Conservation (phyloP, 2,113 vertebrate genomes). For the Leptobrachium leishanense region DNA sequence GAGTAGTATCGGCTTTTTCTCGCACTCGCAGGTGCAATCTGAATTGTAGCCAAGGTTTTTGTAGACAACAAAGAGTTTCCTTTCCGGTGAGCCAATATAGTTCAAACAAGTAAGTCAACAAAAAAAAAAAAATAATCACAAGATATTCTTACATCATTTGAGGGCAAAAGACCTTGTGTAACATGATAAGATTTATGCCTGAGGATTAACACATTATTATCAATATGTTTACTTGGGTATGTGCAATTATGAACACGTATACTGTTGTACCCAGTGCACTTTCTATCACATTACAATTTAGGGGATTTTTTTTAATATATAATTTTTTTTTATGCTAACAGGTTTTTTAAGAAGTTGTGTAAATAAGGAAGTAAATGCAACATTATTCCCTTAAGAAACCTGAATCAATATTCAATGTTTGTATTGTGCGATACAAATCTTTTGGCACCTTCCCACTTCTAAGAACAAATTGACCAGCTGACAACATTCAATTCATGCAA, state of each 20-base stretch:
- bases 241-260: constrained; percentile 5
- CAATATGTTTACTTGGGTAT: constrained; percentile 13
- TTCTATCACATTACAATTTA: constrained; percentile 2
- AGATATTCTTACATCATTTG: constrained; percentile 30
- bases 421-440: constrained; percentile 31
- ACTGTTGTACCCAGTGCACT: not conserved
- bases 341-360: constrained; percentile 2
- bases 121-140: not conserved
- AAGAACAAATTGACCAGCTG: constrained; percentile 11
- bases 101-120: constrained; percentile 35
- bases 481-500: not conserved
- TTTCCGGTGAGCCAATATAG: constrained; percentile 20
- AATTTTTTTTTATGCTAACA: not conserved
- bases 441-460: constrained; percentile 28
- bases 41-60: constrained; percentile 13
- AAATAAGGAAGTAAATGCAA: constrained; percentile 27
- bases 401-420: constrained; percentile 31
- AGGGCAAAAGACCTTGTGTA: constrained; percentile 15
- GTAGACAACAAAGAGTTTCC: constrained; percentile 30
- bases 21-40: constrained; percentile 24
- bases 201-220: constrained; percentile 22
- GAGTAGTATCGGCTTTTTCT: not conserved
- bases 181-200: constrained; percentile 32
- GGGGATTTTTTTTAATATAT: not conserved
- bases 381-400: constrained; percentile 19